phyloP scores from a whole-genome alignment of 53 echinoderm and acorn worm genomes.

The Zoroaster sp. region DNA sequence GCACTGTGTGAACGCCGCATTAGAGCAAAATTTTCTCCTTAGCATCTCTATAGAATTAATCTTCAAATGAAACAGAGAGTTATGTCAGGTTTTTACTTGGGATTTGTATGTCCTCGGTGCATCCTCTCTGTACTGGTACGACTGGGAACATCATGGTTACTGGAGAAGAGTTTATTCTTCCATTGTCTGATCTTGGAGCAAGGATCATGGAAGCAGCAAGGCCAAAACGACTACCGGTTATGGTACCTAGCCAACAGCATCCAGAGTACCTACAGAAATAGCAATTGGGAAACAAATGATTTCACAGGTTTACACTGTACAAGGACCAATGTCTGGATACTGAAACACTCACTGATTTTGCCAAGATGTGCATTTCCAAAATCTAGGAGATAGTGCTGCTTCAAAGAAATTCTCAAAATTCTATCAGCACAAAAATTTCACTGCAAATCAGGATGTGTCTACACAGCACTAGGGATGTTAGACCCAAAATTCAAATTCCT shows the following conservation, averaged over 20 bases:
- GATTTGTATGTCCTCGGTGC: constrained; percentile 11
- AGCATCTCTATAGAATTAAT: no score
- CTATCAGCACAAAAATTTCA: no score
- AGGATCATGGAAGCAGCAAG: background rate
- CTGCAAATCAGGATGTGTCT: no score
- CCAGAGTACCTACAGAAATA: background rate
- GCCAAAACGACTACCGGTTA: background rate
- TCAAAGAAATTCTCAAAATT: no score
- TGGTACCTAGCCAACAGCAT: background rate
- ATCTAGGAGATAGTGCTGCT: no score
- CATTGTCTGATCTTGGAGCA: background rate
- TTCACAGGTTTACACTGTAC: background rate
- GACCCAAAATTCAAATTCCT: no score
- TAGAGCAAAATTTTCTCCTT: no score
- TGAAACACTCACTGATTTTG: no score
- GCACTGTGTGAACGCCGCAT: no score
- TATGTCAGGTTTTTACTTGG: constrained; percentile 2
- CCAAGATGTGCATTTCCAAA: no score
- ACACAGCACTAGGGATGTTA: no score
- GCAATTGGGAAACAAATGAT: background rate
- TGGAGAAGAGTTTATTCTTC: background rate
- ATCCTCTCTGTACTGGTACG: constrained; percentile 1
- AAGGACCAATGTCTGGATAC: background rate
- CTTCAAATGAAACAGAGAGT: no score
- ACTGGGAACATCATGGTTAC: constrained; percentile 10